These are phyloP conservation scores for Nomada fabriciana DNA, from an alignment of 2,888 invertebrate species.

Conservation along the genomic window DNA sequence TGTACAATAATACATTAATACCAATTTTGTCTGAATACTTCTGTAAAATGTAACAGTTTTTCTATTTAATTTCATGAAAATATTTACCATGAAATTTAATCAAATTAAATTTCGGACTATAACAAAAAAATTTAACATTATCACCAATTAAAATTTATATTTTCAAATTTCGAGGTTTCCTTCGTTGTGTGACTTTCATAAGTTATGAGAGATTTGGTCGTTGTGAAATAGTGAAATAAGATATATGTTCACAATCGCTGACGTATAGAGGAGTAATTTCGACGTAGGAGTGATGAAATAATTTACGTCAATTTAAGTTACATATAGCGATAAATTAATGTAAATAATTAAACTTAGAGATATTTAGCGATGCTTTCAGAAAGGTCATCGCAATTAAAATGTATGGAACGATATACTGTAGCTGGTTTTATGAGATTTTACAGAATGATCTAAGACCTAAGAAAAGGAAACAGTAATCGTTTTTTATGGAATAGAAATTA, in stretches of 20 bases:
- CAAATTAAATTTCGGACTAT: too few relatives aligned
- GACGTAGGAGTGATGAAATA: constrained; percentile 1
- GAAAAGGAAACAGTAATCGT: background rate
- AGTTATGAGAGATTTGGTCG: background rate
- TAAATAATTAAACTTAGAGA: background rate
- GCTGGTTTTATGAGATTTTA: background rate
- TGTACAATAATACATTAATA: too few relatives aligned
- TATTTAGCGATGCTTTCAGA: background rate
- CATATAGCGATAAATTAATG: background rate
- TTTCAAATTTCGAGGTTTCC: background rate
- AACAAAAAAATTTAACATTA: background rate
- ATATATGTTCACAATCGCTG: background rate
- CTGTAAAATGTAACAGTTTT: too few relatives aligned
- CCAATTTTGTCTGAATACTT: too few relatives aligned
- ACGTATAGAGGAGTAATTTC: background rate
- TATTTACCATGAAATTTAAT: too few relatives aligned
- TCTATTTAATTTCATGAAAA: too few relatives aligned
- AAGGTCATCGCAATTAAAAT: constrained; percentile 9
- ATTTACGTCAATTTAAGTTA: constrained; percentile 15
- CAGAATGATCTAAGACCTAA: background rate
- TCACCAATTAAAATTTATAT: background rate
- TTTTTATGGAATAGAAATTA: background rate
- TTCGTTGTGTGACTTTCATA: background rate
- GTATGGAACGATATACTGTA: background rate
- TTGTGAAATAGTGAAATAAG: constrained; percentile 5